Evolutionary conservation across 2,797 vertebrate genomes (phyloP), one percentile per base, ranked within the genome.

Genomic region (Pipistrellus nathusii): DNA sequence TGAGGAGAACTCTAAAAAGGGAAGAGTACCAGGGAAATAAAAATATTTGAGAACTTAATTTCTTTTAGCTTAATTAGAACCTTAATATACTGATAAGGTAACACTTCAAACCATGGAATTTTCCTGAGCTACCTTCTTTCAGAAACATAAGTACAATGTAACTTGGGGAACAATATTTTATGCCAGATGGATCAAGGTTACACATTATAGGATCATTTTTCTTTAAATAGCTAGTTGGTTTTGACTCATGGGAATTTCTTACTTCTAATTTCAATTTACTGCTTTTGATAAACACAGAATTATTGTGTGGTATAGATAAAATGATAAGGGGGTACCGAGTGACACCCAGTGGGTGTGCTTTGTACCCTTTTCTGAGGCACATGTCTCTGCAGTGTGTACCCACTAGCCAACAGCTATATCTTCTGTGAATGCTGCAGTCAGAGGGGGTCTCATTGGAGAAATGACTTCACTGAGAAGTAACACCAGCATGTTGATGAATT

Each of bases 131-230:
- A 6, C 14, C 59, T 69, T 83, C 71, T 83, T 92, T 77, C 38
- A 41, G 62, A 90, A 90, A 93, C 71, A 30, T 25, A 84, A 91
- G 53, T 85, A 85, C 68, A 94, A 72, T 80, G 94, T 72, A 85
- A 68, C 55, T 85, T 72, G 23, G 35, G 80, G 41, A 15, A 72
- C 27, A 44, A 12, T 38, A 64, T 66, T 66, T 85, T 68, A 71
- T 27, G 6, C 17, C 23, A 46, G 13, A 68, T 17, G 8, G 32
- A 55, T 6, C 14, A 5, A 80, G 62, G 17, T n/a, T 68, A 4
- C 1, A 46, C 5, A 27, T 23, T 8, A 44, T 12, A 69, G 25
- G 44, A 38, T n/a, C 12, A 20, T 76, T 88, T 85, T 85, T 92
- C 44, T 94, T 75, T 69, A 14, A 71, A 41, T 8, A 75, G 35